phyloP scores from a whole-genome alignment of 2,113 vertebrate genomes.

The Phylloscopus trochilus region DNA sequence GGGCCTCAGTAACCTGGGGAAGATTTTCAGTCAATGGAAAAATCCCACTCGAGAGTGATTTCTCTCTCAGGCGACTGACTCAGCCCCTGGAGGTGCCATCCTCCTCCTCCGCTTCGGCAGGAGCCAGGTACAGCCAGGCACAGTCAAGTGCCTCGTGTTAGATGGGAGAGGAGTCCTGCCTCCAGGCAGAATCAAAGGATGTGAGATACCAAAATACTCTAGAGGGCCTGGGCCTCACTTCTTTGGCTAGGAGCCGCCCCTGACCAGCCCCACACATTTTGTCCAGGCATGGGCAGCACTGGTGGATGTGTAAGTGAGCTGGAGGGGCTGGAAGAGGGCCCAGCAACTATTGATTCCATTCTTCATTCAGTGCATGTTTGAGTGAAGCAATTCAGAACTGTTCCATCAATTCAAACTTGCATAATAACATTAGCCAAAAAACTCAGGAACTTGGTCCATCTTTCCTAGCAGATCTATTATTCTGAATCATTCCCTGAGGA shows the following conservation, averaged over 20 bases:
- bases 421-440: background rate
- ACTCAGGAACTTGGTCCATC: background rate
- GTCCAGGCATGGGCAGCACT: background rate
- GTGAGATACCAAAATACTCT: background rate
- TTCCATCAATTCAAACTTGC: background rate
- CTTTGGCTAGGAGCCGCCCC: background rate
- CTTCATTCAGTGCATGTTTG: background rate
- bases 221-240: background rate
- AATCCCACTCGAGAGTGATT: background rate
- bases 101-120: background rate
- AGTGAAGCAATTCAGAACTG: conserved; percentile 14
- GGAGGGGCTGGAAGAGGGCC: background rate
- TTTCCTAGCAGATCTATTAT: background rate
- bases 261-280: accelerated
- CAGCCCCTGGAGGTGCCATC: background rate
- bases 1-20: background rate
- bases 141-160: background rate
- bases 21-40: background rate
- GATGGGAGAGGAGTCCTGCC: background rate
- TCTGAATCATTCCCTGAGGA: background rate
- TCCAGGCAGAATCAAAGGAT: background rate
- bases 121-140: background rate
- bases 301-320: background rate
- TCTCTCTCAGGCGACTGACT: background rate
- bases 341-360: conserved; percentile 9